These are phyloP conservation scores for Corythornis cristatus DNA, from an alignment of 2,113 vertebrate genomes.

Conservation along the genomic window DNA sequence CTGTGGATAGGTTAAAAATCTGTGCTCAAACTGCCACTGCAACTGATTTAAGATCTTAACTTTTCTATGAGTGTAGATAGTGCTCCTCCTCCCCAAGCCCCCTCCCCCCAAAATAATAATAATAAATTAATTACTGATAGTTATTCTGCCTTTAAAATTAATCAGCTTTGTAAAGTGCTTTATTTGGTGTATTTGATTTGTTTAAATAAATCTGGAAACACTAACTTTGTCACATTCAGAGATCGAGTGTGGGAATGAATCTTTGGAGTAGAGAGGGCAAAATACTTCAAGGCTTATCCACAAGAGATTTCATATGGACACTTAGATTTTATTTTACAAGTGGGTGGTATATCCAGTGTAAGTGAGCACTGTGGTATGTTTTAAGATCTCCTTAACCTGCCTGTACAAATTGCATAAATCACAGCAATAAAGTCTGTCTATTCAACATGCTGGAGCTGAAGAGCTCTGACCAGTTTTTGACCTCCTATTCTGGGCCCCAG, in stretches of 20 bases:
- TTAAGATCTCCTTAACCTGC: constrained; percentile 85
- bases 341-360: constrained; percentile 73
- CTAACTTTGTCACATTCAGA: constrained; percentile 79
- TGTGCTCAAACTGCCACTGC: constrained; percentile 52
- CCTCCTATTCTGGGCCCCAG: constrained; percentile 87
- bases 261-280: constrained; percentile 75
- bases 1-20: constrained; percentile 6
- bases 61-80: constrained; percentile 71
- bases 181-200: constrained; percentile 72
- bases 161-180: constrained; percentile 81
- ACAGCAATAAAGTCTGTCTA: constrained; percentile 86
- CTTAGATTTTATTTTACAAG: constrained; percentile 87
- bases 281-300: constrained; percentile 84
- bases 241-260: constrained; percentile 83
- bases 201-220: constrained; percentile 83
- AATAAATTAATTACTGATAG: constrained; percentile 83
- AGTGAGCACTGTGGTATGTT: constrained; percentile 77
- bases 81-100: background rate
- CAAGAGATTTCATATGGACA: constrained; percentile 83
- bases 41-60: constrained; percentile 82
- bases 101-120: no score
- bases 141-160: constrained; percentile 81
- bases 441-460: constrained; percentile 78
- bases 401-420: constrained; percentile 92
- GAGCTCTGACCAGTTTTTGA: constrained; percentile 91